Evolutionary conservation across 2,797 vertebrate species (phyloP), one percentile per base, ranked within the genome.

Genomic region (Diglossa cyanea): DNA sequence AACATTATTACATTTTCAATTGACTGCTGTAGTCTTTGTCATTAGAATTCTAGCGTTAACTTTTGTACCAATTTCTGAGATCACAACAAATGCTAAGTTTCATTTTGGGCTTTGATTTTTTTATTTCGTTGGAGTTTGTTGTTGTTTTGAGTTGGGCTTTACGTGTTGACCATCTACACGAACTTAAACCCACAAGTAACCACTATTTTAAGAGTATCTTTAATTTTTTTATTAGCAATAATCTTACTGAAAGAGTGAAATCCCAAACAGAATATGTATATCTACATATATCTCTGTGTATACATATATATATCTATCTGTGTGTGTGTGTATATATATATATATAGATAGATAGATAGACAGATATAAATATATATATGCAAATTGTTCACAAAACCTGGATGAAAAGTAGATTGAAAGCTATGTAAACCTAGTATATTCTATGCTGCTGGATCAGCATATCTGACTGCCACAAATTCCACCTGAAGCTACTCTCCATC

Each of bases 61-160:
- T 62, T 86, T 80, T 39, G 5, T 12, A 39, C 5, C 9, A 45
- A 15, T 44, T 89, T 63, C 39, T 47, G 44, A 84, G 26, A 39
- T 28, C 20, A n/a, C 11, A 53, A 18, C 2, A 76, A 45, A 63
- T 15, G 3, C 9, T 11, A 53, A 40, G 13, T 37, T 5, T 4
- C 2, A 15, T 48, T 81, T 50, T 17, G 1, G 10, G 9, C 3
- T 57, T 57, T 48, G 17, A 1, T 26, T 33, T 55, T 55, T 55
- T 19, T 8, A 16, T 23, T 40, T 61, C 40, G 4, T 42, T n/a
- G 5, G 1, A 10, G 2, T 20, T 50, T 39, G 3, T 18, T 23
- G 18, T 23, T 55, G 9, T 13, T 47, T 26, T 17, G 4, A 0
- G 3, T 66, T 65, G 4, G 0, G 15, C 17, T 71, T 44, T 8